A percentile compares a stretch with the other conserved stretches of the same genome.
phyloP scores from a whole-genome alignment of 2,797 vertebrate genomes.

The Neopelma chrysocephalum region DNA sequence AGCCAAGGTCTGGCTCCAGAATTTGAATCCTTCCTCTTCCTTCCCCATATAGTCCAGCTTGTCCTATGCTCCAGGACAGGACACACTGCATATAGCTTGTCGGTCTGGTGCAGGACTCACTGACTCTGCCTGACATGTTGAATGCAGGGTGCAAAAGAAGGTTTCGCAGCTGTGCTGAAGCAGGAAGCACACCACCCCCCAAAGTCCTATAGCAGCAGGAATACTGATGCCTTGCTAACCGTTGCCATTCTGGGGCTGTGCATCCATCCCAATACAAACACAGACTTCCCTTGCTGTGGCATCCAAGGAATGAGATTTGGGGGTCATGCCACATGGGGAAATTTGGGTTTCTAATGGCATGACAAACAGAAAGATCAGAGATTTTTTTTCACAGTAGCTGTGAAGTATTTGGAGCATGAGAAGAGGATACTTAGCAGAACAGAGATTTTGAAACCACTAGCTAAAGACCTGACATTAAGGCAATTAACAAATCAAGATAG shows the following conservation, averaged over 20 bases:
- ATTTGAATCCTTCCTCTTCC: not conserved
- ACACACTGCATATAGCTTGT: rapidly evolving
- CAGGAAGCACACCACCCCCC: not conserved
- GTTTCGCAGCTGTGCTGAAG: not conserved
- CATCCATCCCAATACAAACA: not conserved
- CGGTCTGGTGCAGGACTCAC: not conserved
- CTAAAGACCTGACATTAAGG: not conserved
- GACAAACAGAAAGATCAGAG: not conserved
- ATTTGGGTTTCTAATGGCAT: not conserved
- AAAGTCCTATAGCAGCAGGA: rapidly evolving
- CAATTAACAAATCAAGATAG: not conserved
- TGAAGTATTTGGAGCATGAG: not conserved
- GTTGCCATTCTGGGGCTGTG: not conserved
- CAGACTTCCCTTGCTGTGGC: not conserved
- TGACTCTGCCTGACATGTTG: rapidly evolving
- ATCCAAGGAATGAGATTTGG: not conserved
- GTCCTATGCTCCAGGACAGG: not conserved
- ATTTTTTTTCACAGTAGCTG: not conserved
- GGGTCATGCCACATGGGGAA: rapidly evolving
- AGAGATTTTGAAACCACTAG: not conserved
- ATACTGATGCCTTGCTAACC: not conserved
- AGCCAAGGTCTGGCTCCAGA: not conserved
- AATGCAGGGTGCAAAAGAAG: not conserved
- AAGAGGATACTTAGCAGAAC: not conserved
- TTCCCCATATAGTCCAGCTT: not conserved